These are phyloP conservation scores for Plodia interpunctella DNA, from an alignment of 1,140 invertebrate genomes.

Conservation along the genomic window DNA sequence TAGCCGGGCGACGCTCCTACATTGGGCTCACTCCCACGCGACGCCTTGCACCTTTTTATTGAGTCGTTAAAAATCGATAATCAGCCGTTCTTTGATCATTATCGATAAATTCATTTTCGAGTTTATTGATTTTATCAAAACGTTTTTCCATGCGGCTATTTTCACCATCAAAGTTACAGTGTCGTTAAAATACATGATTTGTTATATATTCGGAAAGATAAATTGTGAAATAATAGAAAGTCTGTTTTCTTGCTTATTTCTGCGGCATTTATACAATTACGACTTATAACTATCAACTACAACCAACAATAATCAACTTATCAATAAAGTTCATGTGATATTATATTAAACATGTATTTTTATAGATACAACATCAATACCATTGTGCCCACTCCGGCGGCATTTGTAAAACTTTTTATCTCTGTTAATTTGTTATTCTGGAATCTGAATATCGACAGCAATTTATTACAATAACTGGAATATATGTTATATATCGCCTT, in stretches of 20 bases:
- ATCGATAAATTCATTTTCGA: conserved; percentile 1
- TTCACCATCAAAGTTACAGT: neutral
- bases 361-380: too few relatives aligned
- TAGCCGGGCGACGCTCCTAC: conserved; percentile 35
- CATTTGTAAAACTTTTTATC: neutral
- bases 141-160: neutral
- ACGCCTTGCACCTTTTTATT: conserved; percentile 35
- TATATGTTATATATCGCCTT: neutral
- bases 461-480: neutral
- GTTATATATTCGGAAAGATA: too few relatives aligned
- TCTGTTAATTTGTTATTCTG: neutral
- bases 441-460: neutral
- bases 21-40: conserved; percentile 45
- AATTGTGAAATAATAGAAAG: neutral
- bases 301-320: too few relatives aligned
- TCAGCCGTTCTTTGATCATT: neutral
- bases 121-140: neutral
- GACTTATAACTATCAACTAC: too few relatives aligned
- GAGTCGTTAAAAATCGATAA: conserved; percentile 16
- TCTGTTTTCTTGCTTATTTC: neutral
- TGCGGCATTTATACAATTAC: too few relatives aligned
- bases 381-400: too few relatives aligned
- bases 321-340: too few relatives aligned
- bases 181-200: neutral
- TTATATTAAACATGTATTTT: too few relatives aligned